Percentiles rank a stretch among this genome's conserved stretches.
Evolutionary conservation across 2,113 vertebrate genomes (phyloP).

Genomic region (Sprattus sprattus): DNA sequence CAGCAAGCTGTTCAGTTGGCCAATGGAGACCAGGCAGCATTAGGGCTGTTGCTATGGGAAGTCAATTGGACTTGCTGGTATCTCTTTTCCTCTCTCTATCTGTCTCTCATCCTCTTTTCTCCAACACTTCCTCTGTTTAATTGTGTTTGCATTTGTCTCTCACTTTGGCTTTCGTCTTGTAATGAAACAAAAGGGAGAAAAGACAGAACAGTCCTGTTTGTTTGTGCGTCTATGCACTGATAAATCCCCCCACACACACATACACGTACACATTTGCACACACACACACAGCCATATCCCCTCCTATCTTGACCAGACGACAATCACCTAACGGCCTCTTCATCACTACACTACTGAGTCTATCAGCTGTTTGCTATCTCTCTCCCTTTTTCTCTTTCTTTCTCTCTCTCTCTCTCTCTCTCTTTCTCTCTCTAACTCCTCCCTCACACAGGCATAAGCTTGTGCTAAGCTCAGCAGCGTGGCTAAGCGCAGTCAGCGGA

Average conservation of each 20-base stretch:
- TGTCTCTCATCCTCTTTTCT: constrained; percentile 43
- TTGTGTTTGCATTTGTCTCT: not conserved
- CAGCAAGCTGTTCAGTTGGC: constrained; percentile 45
- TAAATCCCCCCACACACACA: not conserved
- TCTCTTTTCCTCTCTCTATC: constrained; percentile 6
- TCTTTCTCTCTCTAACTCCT: not conserved
- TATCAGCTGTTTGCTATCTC: not conserved
- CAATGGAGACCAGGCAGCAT: constrained; percentile 61
- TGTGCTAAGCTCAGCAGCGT: not conserved
- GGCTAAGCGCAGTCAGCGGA: not conserved
- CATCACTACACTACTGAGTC: not conserved
- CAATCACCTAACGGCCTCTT: not conserved
- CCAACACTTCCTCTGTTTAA: not conserved
- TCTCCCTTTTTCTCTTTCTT: constrained; percentile 20
- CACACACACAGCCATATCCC: not conserved
- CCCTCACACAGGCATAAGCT: not conserved
- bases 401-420: constrained; percentile 20
- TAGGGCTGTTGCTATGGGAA: constrained; percentile 73
- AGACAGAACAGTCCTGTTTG: not conserved
- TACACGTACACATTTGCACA: not conserved
- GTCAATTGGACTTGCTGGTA: constrained; percentile 49
- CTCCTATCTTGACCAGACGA: not conserved
- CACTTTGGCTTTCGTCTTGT: not conserved
- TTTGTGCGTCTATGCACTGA: not conserved
- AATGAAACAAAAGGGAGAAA: not conserved